Evolutionary conservation across 2,888 invertebrate species (phyloP), one percentile per base, ranked within the genome.

Genomic region (Melipona bicolor): DNA sequence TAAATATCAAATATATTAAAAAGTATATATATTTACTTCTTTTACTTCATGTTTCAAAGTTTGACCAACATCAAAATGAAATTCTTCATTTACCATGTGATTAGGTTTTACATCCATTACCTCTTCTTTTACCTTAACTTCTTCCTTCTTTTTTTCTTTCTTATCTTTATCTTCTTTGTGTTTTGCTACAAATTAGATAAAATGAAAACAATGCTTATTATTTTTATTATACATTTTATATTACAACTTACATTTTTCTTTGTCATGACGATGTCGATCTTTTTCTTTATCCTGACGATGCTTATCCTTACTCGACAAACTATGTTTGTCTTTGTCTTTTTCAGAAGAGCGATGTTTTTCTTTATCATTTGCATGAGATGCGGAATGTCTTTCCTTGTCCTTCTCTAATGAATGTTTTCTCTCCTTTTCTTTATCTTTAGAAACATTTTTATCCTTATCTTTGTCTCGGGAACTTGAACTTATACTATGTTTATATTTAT

Each of bases 161-260:
- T 95, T 96, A 90, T 96, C 96, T 79, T 95, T 93, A 36, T 95
- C 94, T 73, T 94, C 96, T 94, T 95, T 96, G 85, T 93, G 92
- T 82, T 94, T 94, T 52, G 92, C 94, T 94, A 69, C 1, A 88
- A 89, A 83, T 77, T 32, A 67, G 52, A 74, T 61, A 3, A 52
- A 49, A 43, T 59, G 50, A 36, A 49, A 54, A 15, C 4, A 65
- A 49, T 62, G 49, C 36, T 13, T 32, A 6, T 36, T 27, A 17
- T 61, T 61, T 24, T 24, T 0, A 15, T 15, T 54, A 24, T 52
- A 32, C 17, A 70, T 17, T 4, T n/a, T 24, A 24, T 21, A 54
- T 13, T n/a, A 32, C 21, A 52, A 54, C 81, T 87, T 91, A 92
- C 94, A 93, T 92, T 91, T 93, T 52, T 94, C 94, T 85, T 94